A percentile compares a stretch with the other conserved stretches of the same genome.
Conservation (phyloP, 2,113 vertebrate genomes). For the Ginglymostoma cirratum region DNA sequence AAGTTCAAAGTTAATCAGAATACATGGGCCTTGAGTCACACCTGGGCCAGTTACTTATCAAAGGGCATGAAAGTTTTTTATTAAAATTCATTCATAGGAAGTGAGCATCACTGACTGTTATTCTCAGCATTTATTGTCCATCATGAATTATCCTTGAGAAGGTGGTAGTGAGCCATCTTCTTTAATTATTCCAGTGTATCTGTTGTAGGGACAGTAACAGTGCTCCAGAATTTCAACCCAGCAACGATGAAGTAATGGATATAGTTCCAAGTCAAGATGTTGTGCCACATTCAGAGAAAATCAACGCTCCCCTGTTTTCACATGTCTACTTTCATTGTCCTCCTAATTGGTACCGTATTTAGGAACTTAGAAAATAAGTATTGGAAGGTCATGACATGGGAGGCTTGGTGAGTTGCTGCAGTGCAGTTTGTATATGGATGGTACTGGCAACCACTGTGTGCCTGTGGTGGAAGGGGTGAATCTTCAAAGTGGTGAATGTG, state of each 20-base stretch:
- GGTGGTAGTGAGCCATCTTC: not conserved
- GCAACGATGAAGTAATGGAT: not conserved
- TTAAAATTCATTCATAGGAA: not conserved
- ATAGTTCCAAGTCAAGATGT: not conserved
- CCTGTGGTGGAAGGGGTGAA: no score
- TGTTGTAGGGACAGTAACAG: not conserved
- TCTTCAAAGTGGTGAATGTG: not conserved
- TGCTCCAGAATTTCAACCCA: not conserved
- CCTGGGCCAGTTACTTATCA: not conserved
- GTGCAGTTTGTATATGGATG: not conserved
- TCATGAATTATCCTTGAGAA: not conserved
- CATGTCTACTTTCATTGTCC: not conserved
- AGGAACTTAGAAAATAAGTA: no score
- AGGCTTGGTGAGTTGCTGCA: not conserved
- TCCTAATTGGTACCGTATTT: not conserved
- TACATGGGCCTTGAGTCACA: not conserved
- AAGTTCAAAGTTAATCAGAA: not conserved
- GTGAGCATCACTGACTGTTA: not conserved
- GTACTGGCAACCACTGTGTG: not conserved
- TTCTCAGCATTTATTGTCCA: not conserved
- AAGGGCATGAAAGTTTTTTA: not conserved
- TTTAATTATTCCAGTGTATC: not conserved
- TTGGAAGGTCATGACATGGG: not conserved
- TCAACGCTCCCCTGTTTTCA: not conserved
- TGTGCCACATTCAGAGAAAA: not conserved